phyloP scores from a whole-genome alignment of 2,888 invertebrate genomes.

The Oscheius sp. region DNA sequence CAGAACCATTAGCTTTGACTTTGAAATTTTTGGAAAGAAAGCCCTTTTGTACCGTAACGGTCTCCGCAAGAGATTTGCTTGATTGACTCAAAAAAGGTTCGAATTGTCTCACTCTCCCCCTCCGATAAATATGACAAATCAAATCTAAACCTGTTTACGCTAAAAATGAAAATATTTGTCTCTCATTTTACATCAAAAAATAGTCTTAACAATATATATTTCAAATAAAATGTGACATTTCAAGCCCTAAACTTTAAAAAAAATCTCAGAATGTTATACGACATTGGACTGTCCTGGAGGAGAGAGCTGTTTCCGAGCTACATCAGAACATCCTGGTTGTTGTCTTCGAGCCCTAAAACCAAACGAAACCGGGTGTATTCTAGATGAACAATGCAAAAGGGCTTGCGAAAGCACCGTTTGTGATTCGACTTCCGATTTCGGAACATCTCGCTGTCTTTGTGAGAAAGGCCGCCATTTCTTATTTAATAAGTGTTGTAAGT shows the following conservation, averaged over 20 bases:
- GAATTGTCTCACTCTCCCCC: too few species aligned
- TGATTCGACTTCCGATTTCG: conserved; percentile 40
- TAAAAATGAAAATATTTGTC: too few species aligned
- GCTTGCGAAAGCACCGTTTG: conserved; percentile 67
- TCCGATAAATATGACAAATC: too few species aligned
- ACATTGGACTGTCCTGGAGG: conserved; percentile 60
- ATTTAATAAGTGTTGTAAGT: conserved; percentile 68
- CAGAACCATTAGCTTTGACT: too few species aligned
- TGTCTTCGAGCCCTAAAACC: conserved; percentile 65
- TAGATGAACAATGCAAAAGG: conserved; percentile 66
- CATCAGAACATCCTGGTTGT: conserved; percentile 51
- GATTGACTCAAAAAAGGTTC: too few species aligned
- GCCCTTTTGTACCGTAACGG: too few species aligned
- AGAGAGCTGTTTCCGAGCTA: conserved; percentile 60
- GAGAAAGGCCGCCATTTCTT: conserved; percentile 63
- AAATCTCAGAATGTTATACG: conserved; percentile 51
- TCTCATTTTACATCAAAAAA: too few species aligned
- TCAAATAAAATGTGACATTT: too few species aligned
- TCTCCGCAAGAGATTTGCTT: too few species aligned
- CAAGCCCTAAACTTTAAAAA: not conserved
- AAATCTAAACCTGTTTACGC: too few species aligned
- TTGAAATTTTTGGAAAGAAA: too few species aligned
- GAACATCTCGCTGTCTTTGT: conserved; percentile 61
- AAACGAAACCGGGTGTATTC: conserved; percentile 65
- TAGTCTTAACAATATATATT: too few species aligned